These are phyloP conservation scores for Notolabrus celidotus DNA, from an alignment of 2,797 vertebrate genomes.

Conservation along the genomic window DNA sequence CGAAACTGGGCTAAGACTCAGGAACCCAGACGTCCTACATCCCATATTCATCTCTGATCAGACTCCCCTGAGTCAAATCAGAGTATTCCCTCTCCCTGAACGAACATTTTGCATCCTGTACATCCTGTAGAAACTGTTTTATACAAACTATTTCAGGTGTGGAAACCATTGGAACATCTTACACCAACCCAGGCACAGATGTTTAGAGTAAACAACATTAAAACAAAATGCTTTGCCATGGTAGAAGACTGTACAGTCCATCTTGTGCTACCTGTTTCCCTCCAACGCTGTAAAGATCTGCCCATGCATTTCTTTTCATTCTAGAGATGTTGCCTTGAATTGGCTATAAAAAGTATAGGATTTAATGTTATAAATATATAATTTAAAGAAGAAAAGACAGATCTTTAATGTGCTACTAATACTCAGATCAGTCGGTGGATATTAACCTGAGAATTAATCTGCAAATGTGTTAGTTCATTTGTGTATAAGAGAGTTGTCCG, in stretches of 20 bases:
- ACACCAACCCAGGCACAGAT: slow-evolving; percentile 69
- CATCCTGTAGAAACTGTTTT: slow-evolving; percentile 78
- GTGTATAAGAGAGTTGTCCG: slow-evolving; percentile 62
- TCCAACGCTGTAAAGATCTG: slow-evolving; percentile 75
- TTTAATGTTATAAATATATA: slow-evolving; percentile 78
- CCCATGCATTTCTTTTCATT: slow-evolving; percentile 77
- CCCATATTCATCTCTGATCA: slow-evolving; percentile 42
- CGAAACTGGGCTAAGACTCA: slow-evolving; percentile 80
- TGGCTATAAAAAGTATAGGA: slow-evolving; percentile 75
- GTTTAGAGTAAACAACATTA: slow-evolving; percentile 59
- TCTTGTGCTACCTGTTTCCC: slow-evolving; percentile 76
- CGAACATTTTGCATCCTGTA: slow-evolving; percentile 59
- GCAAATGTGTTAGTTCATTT: slow-evolving; percentile 72
- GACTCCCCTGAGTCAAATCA: slow-evolving; percentile 39
- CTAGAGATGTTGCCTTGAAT: slow-evolving; percentile 85
- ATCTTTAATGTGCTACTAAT: slow-evolving; percentile 81
- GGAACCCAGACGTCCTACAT: slow-evolving; percentile 69
- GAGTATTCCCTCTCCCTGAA: slow-evolving; percentile 27
- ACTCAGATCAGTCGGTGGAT: slow-evolving; percentile 69
- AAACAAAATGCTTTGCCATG: slow-evolving; percentile 76
- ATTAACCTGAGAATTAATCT: slow-evolving; percentile 76
- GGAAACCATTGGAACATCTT: slow-evolving; percentile 66
- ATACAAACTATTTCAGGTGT: slow-evolving; percentile 76
- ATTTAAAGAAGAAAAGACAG: slow-evolving; percentile 73
- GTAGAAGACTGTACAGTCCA: slow-evolving; percentile 84